phyloP scores from a whole-genome alignment of 1,140 invertebrate genomes.

The Aphelenchoides avenae region DNA sequence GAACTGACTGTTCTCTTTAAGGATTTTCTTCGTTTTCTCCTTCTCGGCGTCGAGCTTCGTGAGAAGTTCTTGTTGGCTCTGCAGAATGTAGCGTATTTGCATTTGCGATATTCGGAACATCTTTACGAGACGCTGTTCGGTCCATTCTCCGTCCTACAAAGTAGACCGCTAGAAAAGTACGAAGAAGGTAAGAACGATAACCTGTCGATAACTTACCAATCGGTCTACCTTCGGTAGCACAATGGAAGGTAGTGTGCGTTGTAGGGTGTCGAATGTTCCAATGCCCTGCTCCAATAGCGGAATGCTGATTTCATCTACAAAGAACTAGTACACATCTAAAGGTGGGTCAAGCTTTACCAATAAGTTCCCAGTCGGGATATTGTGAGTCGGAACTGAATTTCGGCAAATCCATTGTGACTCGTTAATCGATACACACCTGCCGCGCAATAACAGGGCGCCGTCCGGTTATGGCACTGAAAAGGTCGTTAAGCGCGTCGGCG shows the following conservation, averaged over 20 bases:
- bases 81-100: slow-evolving; percentile 14
- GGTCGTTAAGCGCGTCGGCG: too few relatives aligned
- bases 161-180: not conserved
- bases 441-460: too few relatives aligned
- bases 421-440: too few relatives aligned
- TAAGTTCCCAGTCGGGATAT: too few relatives aligned
- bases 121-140: slow-evolving; percentile 18
- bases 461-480: too few relatives aligned
- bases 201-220: slow-evolving; percentile 6
- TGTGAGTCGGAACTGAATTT: too few relatives aligned
- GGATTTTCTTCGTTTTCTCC: not conserved
- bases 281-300: slow-evolving; percentile 21
- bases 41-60: slow-evolving; percentile 4
- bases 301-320: slow-evolving; percentile 25
- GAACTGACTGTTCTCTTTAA: slow-evolving; percentile 1
- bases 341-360: too few relatives aligned
- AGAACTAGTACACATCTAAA: too few relatives aligned
- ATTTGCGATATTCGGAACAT: slow-evolving; percentile 28
- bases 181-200: not conserved
- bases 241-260: slow-evolving; percentile 19
- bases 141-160: slow-evolving; percentile 9
- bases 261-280: slow-evolving; percentile 19
- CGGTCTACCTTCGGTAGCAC: slow-evolving; percentile 10
- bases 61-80: slow-evolving; percentile 22
- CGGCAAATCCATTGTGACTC: too few relatives aligned